These are phyloP conservation scores for Patella pellucida DNA, from an alignment of 2,888 invertebrate genomes.

Conservation along the genomic window DNA sequence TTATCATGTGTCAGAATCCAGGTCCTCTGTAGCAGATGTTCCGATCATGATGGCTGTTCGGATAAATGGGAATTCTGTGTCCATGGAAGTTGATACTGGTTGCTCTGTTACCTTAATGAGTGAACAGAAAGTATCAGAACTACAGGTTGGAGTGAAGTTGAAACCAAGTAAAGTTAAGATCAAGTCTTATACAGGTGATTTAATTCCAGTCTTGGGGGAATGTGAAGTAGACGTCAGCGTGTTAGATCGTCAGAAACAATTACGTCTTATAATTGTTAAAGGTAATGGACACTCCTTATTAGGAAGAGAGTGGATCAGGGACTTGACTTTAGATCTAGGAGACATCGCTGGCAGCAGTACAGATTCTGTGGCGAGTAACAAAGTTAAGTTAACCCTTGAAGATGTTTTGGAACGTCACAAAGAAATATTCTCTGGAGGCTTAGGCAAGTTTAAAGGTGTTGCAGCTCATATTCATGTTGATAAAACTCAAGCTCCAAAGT, in stretches of 20 bases:
- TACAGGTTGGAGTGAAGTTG: too few relatives aligned
- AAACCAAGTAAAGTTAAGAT: background rate
- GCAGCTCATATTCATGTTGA: background rate
- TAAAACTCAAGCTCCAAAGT: background rate
- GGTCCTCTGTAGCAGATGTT: too few relatives aligned
- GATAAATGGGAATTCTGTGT: too few relatives aligned
- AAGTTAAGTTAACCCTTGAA: background rate
- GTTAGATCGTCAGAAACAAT: background rate
- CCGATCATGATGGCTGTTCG: too few relatives aligned
- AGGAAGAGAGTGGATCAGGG: background rate
- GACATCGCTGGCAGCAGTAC: background rate
- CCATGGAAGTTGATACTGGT: too few relatives aligned
- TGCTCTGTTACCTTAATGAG: too few relatives aligned
- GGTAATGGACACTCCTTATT: background rate
- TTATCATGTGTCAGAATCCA: too few relatives aligned
- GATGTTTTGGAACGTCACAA: background rate
- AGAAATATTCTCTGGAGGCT: background rate
- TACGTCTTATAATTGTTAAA: background rate
- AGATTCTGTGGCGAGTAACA: background rate
- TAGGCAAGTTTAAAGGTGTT: background rate
- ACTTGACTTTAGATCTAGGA: background rate
- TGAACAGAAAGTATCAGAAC: too few relatives aligned
- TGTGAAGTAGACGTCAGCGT: background rate
- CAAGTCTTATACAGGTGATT: background rate
- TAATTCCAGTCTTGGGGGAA: background rate